Evolutionary conservation across 2,113 vertebrate species (phyloP).

Genomic region (Morphnarchus princeps): DNA sequence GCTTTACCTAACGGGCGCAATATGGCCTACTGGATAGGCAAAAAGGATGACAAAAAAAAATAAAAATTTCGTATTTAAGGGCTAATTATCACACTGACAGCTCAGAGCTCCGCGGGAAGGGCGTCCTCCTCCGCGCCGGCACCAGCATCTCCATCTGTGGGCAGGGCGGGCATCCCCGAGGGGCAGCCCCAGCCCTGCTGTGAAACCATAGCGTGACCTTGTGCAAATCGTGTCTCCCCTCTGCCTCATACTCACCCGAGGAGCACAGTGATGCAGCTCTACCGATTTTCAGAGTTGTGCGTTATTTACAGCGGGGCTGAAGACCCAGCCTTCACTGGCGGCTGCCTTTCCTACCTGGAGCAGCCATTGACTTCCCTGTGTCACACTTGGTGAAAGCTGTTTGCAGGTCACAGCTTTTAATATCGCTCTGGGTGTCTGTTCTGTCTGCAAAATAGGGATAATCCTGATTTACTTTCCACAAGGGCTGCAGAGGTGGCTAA

Average conservation of each 20-base stretch:
- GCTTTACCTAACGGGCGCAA: not conserved
- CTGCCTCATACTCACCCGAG: not conserved
- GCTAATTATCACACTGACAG: constrained; percentile 49
- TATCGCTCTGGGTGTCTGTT: not conserved
- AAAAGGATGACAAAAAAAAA: not conserved
- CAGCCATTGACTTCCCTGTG: accelerated
- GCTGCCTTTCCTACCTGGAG: not conserved
- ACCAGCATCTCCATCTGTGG: constrained; percentile 2
- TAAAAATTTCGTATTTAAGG: not conserved
- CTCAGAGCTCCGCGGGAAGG: constrained; percentile 29
- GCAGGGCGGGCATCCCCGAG: not conserved
- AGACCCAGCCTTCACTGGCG: not conserved
- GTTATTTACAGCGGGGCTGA: not conserved
- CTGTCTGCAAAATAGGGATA: not conserved
- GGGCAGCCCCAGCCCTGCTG: not conserved
- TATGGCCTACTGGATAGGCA: not conserved
- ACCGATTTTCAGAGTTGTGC: accelerated
- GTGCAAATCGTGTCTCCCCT: not conserved
- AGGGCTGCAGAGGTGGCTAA: not conserved
- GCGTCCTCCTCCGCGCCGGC: not conserved
- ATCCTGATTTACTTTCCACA: not conserved
- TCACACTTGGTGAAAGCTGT: not conserved
- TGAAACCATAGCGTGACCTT: not conserved
- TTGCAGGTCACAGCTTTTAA: not conserved
- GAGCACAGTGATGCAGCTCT: not conserved